These are phyloP conservation scores for Lonchura striata DNA, from an alignment of 2,113 vertebrate genomes.

Conservation along the genomic window DNA sequence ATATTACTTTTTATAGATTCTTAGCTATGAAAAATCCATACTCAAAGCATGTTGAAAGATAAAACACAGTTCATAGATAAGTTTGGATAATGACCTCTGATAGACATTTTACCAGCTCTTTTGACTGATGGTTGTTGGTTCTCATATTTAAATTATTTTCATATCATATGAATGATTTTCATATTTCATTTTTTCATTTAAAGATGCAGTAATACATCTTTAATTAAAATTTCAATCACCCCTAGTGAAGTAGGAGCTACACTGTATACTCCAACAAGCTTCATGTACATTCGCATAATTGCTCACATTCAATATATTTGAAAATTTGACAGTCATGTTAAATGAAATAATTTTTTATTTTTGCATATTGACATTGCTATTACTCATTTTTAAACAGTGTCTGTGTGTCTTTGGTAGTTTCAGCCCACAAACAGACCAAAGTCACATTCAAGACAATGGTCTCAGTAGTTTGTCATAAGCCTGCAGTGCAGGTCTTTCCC, in stretches of 20 bases:
- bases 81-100: not conserved
- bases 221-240: not conserved
- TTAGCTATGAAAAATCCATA: not conserved
- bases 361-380: not conserved
- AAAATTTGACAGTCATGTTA: not conserved
- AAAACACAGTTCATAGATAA: not conserved
- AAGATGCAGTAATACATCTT: not conserved
- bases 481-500: not conserved
- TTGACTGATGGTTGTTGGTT: not conserved
- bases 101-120: not conserved
- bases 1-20: not conserved
- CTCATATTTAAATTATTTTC: not conserved
- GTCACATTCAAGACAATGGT: not conserved
- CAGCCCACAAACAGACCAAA: not conserved
- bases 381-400: not conserved
- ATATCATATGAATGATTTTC: not conserved
- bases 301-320: not conserved
- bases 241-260: not conserved
- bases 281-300: not conserved
- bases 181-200: not conserved
- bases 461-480: not conserved
- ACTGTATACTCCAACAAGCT: not conserved
- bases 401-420: not conserved
- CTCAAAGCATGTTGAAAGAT: not conserved
- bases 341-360: not conserved